A percentile compares a stretch with the other conserved stretches of the same genome.
These are phyloP conservation scores for Amazona vittata DNA, from an alignment of 2,113 vertebrate species.

Conservation along the genomic window DNA sequence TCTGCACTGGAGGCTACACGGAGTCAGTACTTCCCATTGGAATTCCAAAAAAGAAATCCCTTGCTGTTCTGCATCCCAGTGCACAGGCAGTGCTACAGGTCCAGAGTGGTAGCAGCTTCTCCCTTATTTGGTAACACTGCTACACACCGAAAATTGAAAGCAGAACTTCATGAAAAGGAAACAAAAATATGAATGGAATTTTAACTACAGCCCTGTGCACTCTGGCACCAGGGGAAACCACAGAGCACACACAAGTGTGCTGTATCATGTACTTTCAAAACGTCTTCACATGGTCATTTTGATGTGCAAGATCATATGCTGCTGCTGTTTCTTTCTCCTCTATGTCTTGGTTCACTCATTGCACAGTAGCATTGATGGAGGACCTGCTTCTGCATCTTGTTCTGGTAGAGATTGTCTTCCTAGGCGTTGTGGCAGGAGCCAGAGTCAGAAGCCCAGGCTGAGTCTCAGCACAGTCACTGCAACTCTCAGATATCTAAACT, in stretches of 20 bases:
- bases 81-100: background rate
- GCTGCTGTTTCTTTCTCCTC: background rate
- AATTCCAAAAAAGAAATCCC: background rate
- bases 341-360: background rate
- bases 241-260: background rate
- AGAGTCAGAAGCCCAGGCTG: background rate
- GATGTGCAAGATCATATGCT: background rate
- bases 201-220: slow-evolving; percentile 7
- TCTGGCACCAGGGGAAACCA: background rate
- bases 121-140: slow-evolving; percentile 9
- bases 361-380: background rate
- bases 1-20: background rate
- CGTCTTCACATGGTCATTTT: background rate
- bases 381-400: background rate
- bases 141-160: slow-evolving; percentile 15
- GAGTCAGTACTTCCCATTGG: background rate
- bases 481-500: background rate
- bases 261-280: background rate
- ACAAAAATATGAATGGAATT: background rate
- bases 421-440: background rate
- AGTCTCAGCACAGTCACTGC: background rate
- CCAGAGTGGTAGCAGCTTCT: background rate
- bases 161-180: background rate
- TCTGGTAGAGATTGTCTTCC: background rate
- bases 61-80: background rate